Conservation (phyloP, 1,140 invertebrate species). For the Papilio aristodemus region DNA sequence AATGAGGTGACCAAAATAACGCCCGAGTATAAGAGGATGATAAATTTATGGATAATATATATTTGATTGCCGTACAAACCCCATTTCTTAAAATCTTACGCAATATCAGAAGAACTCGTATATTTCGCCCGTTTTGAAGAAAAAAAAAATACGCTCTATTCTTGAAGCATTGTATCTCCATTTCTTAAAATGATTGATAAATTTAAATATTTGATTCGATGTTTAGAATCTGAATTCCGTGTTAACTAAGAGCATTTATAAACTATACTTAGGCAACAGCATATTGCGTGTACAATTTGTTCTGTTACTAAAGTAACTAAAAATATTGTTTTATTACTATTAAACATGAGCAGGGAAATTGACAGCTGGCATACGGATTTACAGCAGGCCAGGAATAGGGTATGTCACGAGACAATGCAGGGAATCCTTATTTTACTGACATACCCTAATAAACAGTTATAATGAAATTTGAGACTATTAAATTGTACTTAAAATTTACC, state of each 20-base stretch:
- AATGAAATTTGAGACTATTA: too few relatives aligned
- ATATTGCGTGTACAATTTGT: not conserved
- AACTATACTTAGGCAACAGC: not conserved
- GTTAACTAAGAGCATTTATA: not conserved
- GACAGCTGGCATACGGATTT: not conserved
- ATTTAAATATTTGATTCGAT: too few relatives aligned
- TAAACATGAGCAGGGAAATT: not conserved
- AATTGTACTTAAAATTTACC: too few relatives aligned
- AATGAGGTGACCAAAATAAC: conserved; percentile 30
- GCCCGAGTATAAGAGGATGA: conserved; percentile 12
- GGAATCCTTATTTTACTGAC: too few relatives aligned
- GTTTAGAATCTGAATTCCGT: not conserved
- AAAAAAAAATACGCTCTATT: too few relatives aligned
- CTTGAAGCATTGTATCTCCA: too few relatives aligned
- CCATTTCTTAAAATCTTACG: not conserved
- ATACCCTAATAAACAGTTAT: too few relatives aligned
- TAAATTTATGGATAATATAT: conserved; percentile 3
- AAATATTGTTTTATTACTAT: not conserved
- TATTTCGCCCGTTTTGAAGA: too few relatives aligned
- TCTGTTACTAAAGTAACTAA: not conserved
- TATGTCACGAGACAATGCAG: not conserved
- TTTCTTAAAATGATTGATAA: too few relatives aligned
- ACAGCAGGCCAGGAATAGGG: not conserved
- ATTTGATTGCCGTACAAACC: not conserved
- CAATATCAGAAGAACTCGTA: too few relatives aligned